Percentiles rank a stretch among this genome's conserved stretches.
phyloP scores from a whole-genome alignment of 2,888 invertebrate genomes.

The Apeira syringaria region DNA sequence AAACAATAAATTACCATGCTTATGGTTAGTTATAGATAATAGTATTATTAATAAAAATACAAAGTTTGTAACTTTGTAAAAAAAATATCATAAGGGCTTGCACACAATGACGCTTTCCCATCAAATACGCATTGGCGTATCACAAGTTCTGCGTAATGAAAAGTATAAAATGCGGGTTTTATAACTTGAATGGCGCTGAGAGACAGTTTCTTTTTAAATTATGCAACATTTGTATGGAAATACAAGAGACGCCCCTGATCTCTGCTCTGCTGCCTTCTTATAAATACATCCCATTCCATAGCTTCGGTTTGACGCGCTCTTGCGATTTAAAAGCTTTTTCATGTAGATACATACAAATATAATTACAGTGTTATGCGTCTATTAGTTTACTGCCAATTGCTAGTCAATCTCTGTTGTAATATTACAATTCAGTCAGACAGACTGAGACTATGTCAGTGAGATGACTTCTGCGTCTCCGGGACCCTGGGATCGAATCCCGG shows the following conservation, averaged over 20 bases:
- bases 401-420: too few relatives aligned
- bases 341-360: constrained; percentile 60
- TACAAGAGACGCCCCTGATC: constrained; percentile 57
- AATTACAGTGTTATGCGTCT: constrained; percentile 45
- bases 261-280: constrained; percentile 59
- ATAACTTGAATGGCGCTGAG: constrained; percentile 54
- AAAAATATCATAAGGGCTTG: not conserved
- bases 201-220: constrained; percentile 68
- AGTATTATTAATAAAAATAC: too few relatives aligned
- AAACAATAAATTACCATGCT: too few relatives aligned
- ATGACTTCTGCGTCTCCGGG: too few relatives aligned
- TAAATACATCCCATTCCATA: constrained; percentile 73
- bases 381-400: too few relatives aligned
- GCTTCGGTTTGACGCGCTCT: constrained; percentile 66
- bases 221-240: constrained; percentile 82
- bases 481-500: too few relatives aligned
- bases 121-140: constrained; percentile 13
- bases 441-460: too few relatives aligned
- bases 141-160: constrained; percentile 25
- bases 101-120: constrained; percentile 4
- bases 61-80: too few relatives aligned
- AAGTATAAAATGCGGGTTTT: constrained; percentile 60
- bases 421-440: too few relatives aligned
- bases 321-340: constrained; percentile 78
- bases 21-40: too few relatives aligned